Evolutionary conservation across 2,113 vertebrate genomes (phyloP).

Genomic region (Festucalex cinctus): DNA sequence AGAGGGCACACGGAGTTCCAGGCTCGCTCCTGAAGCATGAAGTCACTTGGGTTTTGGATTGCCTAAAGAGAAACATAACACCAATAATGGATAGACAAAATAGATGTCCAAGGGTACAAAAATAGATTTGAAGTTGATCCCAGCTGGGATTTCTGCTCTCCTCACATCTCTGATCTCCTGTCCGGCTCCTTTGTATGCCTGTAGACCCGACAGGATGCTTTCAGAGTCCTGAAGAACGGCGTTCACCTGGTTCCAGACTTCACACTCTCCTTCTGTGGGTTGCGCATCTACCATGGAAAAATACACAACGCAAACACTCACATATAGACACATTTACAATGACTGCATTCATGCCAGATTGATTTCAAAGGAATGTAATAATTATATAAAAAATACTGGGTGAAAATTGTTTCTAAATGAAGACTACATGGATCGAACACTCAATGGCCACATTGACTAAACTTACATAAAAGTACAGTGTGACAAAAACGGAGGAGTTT

Average conservation of each 20-base stretch:
- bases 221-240: conserved; percentile 94
- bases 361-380: too few species aligned
- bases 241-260: conserved; percentile 97
- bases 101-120: background rate
- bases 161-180: conserved; percentile 97
- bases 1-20: conserved; percentile 96
- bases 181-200: conserved; percentile 95
- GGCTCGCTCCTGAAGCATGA: conserved; percentile 88
- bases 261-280: conserved; percentile 90
- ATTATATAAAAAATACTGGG: too few species aligned
- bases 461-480: too few species aligned
- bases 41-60: conserved; percentile 93
- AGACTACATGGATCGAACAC: too few species aligned
- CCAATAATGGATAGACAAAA: background rate
- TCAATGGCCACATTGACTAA: too few species aligned
- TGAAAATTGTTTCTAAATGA: too few species aligned
- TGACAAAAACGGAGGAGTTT: too few species aligned
- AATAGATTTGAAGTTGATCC: background rate
- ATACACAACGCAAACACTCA: conserved; percentile 18
- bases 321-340: background rate
- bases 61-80: conserved; percentile 68
- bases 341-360: background rate
- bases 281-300: conserved; percentile 82
- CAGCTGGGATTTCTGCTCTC: background rate
- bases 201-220: conserved; percentile 89